Base-by-base conservation (phyloP, 2,113 vertebrate species). In the Deroptyus accipitrinus region DNA sequence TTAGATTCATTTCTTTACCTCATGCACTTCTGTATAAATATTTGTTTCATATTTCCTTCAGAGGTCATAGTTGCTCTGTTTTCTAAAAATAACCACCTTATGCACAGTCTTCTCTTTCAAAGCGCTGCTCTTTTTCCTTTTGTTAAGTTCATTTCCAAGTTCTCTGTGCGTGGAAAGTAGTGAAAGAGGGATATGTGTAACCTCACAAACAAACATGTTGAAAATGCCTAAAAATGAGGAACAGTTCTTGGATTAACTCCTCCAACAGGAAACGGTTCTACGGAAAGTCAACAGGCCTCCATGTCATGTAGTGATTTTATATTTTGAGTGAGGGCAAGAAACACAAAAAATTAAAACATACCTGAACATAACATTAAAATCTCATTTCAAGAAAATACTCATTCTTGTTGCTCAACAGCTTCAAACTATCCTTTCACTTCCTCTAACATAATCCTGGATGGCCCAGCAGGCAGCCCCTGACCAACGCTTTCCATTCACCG, bases 1-100 rank as follows among this genome's bases (percentile, higher is more conserved):
- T 81, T 79, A 49, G 13, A 78, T 68, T 78, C 2, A 72, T 83
- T 94, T 78, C 54, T 90, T 78, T 88, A 83, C 51, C 55, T 93
- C 76, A 72, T 61, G 57, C 57, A 84, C n/a, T 83, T 83, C 30
- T 57, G 31, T 75, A 44, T 69, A 94, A 83, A 57, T 74, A 86
- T 46, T 88, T 22, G 42, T 49, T 94, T 74, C 10, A 2, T 67
- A 42, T 70, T 94, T 89, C 79, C 54, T 92, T 88, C 75, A 86
- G 72, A 94, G 49, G 55, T 33, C 68, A 52, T 2, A 76, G 39
- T 15, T 89, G 1, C 90, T 90, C 73, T 41, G 10, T 61, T 86
- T 96, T 84, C 90, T 68, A 94, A 93, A 96, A 94, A 64, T 52
- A 95, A 90, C 42, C 46, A 83, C 46, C 23, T 77, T 83, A 76